Conservation (phyloP, 2,888 invertebrate species). For the Meteorus cinctellus region DNA sequence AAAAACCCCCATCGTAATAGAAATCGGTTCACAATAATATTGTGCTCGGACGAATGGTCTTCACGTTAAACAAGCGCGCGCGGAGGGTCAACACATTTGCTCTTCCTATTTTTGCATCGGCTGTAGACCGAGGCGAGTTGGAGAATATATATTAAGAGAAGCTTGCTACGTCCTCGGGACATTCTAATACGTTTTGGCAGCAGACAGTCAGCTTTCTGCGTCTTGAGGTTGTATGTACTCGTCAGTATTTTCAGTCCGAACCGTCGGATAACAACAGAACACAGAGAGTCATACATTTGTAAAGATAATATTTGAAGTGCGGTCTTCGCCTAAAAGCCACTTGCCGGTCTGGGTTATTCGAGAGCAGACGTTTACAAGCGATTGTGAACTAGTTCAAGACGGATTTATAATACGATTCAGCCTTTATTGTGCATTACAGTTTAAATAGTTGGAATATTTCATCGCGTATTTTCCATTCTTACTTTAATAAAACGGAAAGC, state of each 20-base stretch:
- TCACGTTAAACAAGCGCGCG: conserved; percentile 40
- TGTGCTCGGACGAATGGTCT: conserved; percentile 8
- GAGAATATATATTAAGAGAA: conserved; percentile 60
- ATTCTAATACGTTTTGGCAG: conserved; percentile 61
- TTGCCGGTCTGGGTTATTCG: background rate
- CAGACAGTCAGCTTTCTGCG: conserved; percentile 61
- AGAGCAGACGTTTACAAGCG: background rate
- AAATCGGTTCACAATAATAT: conserved; percentile 1
- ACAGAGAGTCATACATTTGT: background rate
- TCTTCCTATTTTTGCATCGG: conserved; percentile 63
- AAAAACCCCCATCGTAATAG: background rate
- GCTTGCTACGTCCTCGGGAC: conserved; percentile 59
- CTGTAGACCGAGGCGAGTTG: conserved; percentile 33
- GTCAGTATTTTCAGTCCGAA: conserved; percentile 3
- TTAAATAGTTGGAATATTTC: background rate
- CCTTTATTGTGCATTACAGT: conserved; percentile 2
- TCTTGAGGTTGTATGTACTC: conserved; percentile 48
- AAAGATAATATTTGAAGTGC: background rate
- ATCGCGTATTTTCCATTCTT: background rate
- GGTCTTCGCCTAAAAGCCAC: conserved; percentile 6
- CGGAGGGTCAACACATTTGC: conserved; percentile 55
- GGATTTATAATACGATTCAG: background rate
- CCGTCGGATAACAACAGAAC: conserved; percentile 6
- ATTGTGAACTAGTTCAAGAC: conserved; percentile 24
- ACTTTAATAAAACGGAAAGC: background rate